Evolutionary conservation across 1,140 invertebrate genomes (phyloP), one percentile per base, ranked within the genome.

Genomic region (Hormaphis cornu): DNA sequence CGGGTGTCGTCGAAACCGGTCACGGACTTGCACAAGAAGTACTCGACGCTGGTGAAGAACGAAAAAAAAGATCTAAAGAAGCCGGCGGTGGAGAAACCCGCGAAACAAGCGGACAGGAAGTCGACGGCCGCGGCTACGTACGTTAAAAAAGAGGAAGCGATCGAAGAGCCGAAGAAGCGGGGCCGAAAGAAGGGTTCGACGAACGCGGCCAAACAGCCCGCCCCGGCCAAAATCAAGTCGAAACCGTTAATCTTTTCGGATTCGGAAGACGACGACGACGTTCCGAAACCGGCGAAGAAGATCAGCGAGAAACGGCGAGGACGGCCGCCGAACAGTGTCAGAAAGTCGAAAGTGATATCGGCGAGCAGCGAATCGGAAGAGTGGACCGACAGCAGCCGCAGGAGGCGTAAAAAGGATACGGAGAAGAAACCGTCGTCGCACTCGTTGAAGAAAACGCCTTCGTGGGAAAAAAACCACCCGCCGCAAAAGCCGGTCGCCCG

Each of bases 351-450:
- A 24, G 22, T 50, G 8, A 52, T 48, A 16, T 70, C 66, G 9
- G 71, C 69, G n/a, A 74, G 72, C 18, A 73, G 72, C 66, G 73
- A 74, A 16, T 72, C 71, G 7, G 73, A 74, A 69, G 52, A 59
- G 14, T 63, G 63, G 26, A 70, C 35, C 26, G 61, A 71, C n/a
- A 54, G 53, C 18, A 50, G 70, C 12, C 42, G 59, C 3, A 66
- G 59, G 6, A 73, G 44, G 14, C n/a, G 44, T 1, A 48, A 33
- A 5, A 66, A 66, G n/a, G 61, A 66, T 3, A 3, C 61, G 0
- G 44, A 66, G 8, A 66, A 66, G 28, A 66, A 66, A n/a, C 18
- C 42, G 28, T 50, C 61, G 9, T 50, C 61, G 12, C 58, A 63
- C 28, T 66, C 61, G 16, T 3, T 30, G 14, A 66, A 66, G 61